Evolutionary conservation across 1,140 invertebrate genomes (phyloP).

Genomic region (Sitobion miscanthi): DNA sequence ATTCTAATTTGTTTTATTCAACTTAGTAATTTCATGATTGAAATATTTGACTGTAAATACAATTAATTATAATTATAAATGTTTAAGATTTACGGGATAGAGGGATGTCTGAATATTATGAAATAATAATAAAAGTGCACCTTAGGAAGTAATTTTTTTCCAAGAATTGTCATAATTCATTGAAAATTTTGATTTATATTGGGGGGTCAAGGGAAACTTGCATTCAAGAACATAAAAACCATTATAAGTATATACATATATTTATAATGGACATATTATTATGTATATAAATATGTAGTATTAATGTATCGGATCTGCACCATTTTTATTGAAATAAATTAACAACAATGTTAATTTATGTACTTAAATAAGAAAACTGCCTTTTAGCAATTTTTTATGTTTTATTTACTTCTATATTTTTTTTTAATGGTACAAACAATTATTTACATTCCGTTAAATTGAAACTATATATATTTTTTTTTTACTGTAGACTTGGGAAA

Average conservation of each 20-base stretch:
- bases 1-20: conserved; percentile 56
- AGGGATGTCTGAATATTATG: conserved; percentile 52
- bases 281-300: conserved; percentile 41
- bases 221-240: conserved; percentile 21
- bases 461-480: conserved; percentile 34
- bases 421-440: conserved; percentile 49
- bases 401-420: conserved; percentile 40
- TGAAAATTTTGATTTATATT: background rate
- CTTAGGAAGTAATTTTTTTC: conserved; percentile 50
- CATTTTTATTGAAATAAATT: conserved; percentile 42
- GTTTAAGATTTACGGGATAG: conserved; percentile 53
- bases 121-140: conserved; percentile 47
- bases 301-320: conserved; percentile 49
- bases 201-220: conserved; percentile 10
- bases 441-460: conserved; percentile 52
- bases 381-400: conserved; percentile 51
- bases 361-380: conserved; percentile 53
- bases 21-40: conserved; percentile 47
- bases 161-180: conserved; percentile 13
- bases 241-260: conserved; percentile 29
- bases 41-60: conserved; percentile 51
- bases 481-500: conserved; percentile 24
- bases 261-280: background rate
- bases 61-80: conserved; percentile 47
- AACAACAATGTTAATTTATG: conserved; percentile 45